These are phyloP conservation scores for Hippasteria phrygiana DNA, from an alignment of 53 echinoderm and acorn worm species.

Conservation along the genomic window DNA sequence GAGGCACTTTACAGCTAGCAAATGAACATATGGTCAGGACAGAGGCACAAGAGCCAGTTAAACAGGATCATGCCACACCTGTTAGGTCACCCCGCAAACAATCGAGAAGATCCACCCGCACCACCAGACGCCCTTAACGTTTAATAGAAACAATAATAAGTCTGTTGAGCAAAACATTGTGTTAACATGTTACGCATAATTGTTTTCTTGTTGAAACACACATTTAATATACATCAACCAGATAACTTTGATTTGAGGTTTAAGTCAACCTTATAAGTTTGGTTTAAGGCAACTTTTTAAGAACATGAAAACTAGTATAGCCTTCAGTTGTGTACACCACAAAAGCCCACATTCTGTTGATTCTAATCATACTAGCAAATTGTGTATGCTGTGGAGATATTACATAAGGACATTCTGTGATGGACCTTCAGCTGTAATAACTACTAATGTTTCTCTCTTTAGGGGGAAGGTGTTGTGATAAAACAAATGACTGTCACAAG, in stretches of 20 bases:
- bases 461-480: slow-evolving; percentile 29
- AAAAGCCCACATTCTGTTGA: neutral
- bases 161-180: neutral
- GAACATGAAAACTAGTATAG: no score
- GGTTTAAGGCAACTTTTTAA: neutral
- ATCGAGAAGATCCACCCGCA: no score
- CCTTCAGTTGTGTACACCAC: no score
- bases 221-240: no score
- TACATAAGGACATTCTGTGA: neutral
- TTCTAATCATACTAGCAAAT: neutral
- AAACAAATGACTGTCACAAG: neutral
- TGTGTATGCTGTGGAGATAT: neutral
- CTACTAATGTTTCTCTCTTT: neutral
- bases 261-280: neutral
- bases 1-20: slow-evolving; percentile 1
- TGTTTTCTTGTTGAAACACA: neutral
- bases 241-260: neutral
- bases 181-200: neutral
- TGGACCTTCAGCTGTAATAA: neutral
- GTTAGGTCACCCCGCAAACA: no score
- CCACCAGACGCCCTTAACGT: no score
- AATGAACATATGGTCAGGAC: neutral
- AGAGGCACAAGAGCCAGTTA: no score
- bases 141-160: neutral
- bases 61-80: neutral